phyloP scores from a whole-genome alignment of 2,888 invertebrate species.

The Harmothoe impar region DNA sequence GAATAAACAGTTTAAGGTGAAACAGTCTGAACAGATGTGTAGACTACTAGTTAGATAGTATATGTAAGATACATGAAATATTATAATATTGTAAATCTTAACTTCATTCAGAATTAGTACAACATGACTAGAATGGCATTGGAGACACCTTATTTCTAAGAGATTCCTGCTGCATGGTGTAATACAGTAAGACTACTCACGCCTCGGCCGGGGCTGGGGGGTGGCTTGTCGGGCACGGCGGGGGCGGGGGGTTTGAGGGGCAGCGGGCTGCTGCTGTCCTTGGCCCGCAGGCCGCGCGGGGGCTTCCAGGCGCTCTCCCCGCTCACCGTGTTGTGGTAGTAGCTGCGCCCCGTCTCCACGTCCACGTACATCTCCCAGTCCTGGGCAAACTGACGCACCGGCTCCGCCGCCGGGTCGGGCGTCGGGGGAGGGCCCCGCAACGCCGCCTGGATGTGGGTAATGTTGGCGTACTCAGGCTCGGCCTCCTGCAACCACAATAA shows the following conservation, averaged over 20 bases:
- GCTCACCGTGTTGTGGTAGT: conserved; percentile 82
- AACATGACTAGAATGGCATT: no score
- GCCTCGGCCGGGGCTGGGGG: conserved; percentile 29
- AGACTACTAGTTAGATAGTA: no score
- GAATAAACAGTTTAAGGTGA: no score
- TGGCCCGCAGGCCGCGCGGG: conserved; percentile 73
- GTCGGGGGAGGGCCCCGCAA: conserved; percentile 25
- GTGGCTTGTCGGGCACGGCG: conserved; percentile 38
- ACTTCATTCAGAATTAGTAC: no score
- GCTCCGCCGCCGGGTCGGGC: conserved; percentile 56
- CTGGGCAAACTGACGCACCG: conserved; percentile 72
- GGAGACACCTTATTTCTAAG: no score
- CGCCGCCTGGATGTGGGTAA: conserved; percentile 39
- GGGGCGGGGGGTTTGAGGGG: conserved; percentile 4
- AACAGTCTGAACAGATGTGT: no score
- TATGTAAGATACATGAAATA: no score
- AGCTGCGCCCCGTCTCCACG: conserved; percentile 77
- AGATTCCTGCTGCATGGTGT: no score
- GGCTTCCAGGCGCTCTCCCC: conserved; percentile 83
- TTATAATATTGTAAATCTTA: no score
- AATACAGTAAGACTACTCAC: no score
- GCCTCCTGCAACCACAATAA: no score
- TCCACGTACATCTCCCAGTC: conserved; percentile 83
- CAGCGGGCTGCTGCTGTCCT: background rate
- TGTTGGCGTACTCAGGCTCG: conserved; percentile 36